A percentile compares a stretch with the other conserved stretches of the same genome.
These are phyloP conservation scores for Latrodectus elegans DNA, from an alignment of 2,888 invertebrate genomes.

Conservation along the genomic window DNA sequence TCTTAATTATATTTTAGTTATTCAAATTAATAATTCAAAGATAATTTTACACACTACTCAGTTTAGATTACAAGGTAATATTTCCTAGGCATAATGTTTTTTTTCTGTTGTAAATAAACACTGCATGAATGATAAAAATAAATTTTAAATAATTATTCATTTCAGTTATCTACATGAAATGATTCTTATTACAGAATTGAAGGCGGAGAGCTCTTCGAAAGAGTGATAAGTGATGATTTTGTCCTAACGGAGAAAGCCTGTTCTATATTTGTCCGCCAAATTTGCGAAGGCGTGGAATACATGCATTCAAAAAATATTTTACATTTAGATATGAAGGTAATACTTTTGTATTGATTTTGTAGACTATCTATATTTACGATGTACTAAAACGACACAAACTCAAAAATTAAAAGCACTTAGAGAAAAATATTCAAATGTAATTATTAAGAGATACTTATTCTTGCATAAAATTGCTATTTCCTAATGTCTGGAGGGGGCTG, in stretches of 20 bases:
- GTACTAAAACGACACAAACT: too few relatives aligned
- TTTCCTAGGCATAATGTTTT: not conserved
- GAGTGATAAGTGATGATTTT: slow-evolving; percentile 98
- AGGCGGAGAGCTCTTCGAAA: slow-evolving; percentile 98
- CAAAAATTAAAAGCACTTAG: too few relatives aligned
- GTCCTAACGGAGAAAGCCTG: slow-evolving; percentile 96
- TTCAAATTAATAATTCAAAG: too few relatives aligned
- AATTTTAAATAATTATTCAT: not conserved
- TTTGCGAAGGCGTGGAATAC: slow-evolving; percentile 97
- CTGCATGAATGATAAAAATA: not conserved
- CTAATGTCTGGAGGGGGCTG: too few relatives aligned
- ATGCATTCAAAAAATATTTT: slow-evolving; percentile 96
- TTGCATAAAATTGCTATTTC: too few relatives aligned
- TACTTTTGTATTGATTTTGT: slow-evolving; percentile 4
- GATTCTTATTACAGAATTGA: slow-evolving; percentile 83
- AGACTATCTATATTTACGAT: too few relatives aligned
- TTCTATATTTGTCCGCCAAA: slow-evolving; percentile 96
- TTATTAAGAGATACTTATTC: too few relatives aligned
- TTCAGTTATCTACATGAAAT: not conserved
- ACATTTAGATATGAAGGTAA: slow-evolving; percentile 97
- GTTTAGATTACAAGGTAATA: not conserved
- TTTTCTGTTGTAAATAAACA: not conserved
- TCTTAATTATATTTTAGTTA: too few relatives aligned
- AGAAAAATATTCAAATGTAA: too few relatives aligned
- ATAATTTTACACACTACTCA: not conserved